Evolutionary conservation across 2,797 vertebrate species (phyloP).

Genomic region (Myotis planiceps): DNA sequence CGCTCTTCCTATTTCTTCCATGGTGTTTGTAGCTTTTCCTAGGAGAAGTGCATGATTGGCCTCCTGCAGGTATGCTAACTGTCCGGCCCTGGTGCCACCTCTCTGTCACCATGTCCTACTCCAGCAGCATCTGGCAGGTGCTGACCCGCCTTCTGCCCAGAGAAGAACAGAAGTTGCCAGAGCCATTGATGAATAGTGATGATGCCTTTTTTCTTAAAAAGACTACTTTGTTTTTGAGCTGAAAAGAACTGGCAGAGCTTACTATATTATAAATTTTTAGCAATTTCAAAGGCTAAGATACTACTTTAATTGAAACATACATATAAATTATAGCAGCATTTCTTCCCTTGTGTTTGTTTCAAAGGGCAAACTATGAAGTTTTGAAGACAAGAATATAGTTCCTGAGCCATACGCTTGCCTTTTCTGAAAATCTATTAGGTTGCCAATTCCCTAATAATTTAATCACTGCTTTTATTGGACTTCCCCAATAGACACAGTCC

Average conservation of each 20-base stretch:
- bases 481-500: neutral
- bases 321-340: neutral
- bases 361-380: neutral
- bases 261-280: neutral
- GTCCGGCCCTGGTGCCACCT: neutral
- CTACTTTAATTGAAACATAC: neutral
- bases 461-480: neutral
- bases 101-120: neutral
- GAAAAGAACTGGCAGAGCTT: neutral
- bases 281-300: constrained; percentile 10
- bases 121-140: too few species aligned
- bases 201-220: neutral
- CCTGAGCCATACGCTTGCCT: neutral
- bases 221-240: neutral
- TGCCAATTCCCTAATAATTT: neutral
- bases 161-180: neutral
- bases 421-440: neutral
- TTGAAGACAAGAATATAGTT: neutral
- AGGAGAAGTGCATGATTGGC: neutral
- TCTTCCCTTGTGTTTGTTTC: constrained; percentile 6
- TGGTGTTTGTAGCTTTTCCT: neutral
- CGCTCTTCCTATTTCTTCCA: neutral
- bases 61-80: neutral
- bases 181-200: neutral
- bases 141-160: neutral